Base-by-base conservation (phyloP, 2,113 vertebrate species). In the Perca fluviatilis region DNA sequence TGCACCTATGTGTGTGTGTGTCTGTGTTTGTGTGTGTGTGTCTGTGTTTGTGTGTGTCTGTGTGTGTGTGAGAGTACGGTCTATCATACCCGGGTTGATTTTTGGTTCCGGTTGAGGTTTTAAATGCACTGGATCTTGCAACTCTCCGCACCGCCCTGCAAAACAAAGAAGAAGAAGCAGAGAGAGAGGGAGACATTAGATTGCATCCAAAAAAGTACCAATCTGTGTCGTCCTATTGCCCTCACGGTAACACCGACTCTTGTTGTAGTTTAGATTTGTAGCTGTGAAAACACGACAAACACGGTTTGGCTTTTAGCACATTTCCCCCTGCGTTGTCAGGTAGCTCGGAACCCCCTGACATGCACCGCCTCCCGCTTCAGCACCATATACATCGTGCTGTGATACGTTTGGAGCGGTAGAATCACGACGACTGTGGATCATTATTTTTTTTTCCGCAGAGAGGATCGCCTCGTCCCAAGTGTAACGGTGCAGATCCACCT, bases 301-400 rank as follows among this genome's bases (percentile, higher is more conserved):
- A 93, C 40, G 56, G 23, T 90, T 93, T 91, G 79, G 83, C 90
- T 93, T 90, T 92, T 91, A 91, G 80, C 82, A 74, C 65, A 18
- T 80, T 78, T 68, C 65, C 27, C n/a, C 68, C 16, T 1, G 25
- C 16, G 0, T 72, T 61, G 89, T 79, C 74, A 72, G 62, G 58
- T 66, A 49, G 74, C 56, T 72, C 40, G 2, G 13, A 4, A 1
- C 25, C 23, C 13, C 11, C 57, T 51, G 56, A 65, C 69, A 67
- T 60, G 56, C 69, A 23, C 46, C 33, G 21, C 73, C 78, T 77
- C 57, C 46, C 2, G 16, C 36, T 72, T 50, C 77, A 67, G 61
- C 49, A 14, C 25, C 43, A 25, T 49, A 61, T 61, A 76, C 43
- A 43, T 43, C 40, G 13, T 0, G 1, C 11, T 33, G 4, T 21